Conservation (phyloP, 2,888 invertebrate genomes). For the Hydroisotoma schaefferi region DNA sequence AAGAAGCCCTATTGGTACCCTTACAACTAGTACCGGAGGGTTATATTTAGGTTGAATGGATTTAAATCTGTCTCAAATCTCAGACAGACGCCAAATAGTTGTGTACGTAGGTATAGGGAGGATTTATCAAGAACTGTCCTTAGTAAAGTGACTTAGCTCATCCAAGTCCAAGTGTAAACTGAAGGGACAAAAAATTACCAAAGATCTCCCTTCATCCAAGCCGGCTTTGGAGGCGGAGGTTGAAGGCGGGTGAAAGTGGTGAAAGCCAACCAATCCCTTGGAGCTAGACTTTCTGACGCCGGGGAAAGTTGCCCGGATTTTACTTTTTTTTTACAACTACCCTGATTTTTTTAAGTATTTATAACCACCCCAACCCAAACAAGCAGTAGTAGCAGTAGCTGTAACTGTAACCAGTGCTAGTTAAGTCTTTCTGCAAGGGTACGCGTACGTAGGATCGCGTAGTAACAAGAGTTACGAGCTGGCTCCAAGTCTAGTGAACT, state of each 20-base stretch:
- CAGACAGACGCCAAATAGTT: background rate
- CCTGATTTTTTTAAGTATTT: too few species aligned
- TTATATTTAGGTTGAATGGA: background rate
- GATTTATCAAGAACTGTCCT: background rate
- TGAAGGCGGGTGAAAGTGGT: slow-evolving; percentile 48
- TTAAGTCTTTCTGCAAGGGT: too few species aligned
- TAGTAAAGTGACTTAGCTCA: background rate
- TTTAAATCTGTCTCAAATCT: background rate
- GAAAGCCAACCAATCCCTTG: slow-evolving; percentile 46
- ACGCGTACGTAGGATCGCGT: too few species aligned
- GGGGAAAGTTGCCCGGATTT: slow-evolving; percentile 44
- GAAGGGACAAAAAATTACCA: slow-evolving; percentile 40
- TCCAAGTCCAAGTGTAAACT: slow-evolving; percentile 25
- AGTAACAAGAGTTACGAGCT: too few species aligned
- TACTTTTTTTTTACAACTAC: too few species aligned
- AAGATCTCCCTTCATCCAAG: slow-evolving; percentile 19
- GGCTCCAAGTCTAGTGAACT: too few species aligned
- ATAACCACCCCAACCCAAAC: too few species aligned
- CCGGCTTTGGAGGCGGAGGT: slow-evolving; percentile 37
- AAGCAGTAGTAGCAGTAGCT: too few species aligned
- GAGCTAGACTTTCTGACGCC: slow-evolving; percentile 47
- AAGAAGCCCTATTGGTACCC: background rate
- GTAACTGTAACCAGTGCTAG: too few species aligned
- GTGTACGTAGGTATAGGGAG: background rate
- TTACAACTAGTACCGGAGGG: background rate